Evolutionary conservation across 1,140 invertebrate species (phyloP), one percentile per base, ranked within the genome.

Genomic region (Sipha flava): DNA sequence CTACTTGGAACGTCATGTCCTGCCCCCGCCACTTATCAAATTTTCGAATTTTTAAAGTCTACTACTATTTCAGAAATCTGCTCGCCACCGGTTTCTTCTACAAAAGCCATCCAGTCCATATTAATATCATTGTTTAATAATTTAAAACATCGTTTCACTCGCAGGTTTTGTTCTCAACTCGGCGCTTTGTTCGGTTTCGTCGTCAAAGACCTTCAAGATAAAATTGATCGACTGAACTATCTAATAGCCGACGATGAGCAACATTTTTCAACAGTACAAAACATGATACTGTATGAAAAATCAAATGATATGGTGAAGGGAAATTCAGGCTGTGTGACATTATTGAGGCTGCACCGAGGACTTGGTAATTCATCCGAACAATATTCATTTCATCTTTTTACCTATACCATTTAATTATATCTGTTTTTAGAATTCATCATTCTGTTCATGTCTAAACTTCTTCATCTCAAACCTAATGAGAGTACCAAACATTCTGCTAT

Each of bases 121-220:
- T 79, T 18, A 40, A 16, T 52, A 47, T 81, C 16, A 66, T 66
- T 62, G 16, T n/a, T n/a, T n/a, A n/a, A n/a, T 57, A 31, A 49
- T 6, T 5, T 16, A 6, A 4, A 5, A 6, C 12, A 54, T 7
- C 26, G 31, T 62, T 64, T 45, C 7, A 52, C 23, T 16, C 14
- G 70, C 85, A 97, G 95, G 86, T 97, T 98, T 87, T 94, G 97
- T 84, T 90, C 91, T 81, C 85, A 96, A 23, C 91, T 97, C 86
- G 96, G 96, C 9, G 90, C 90, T 82, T 90, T 98, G 2, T 98
- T 98, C 86, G 90, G 91, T 23, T 98, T 98, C 86, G 95, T 98
- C 10, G 94, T 93, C 59, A 92, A 90, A 62, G 96, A 98, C 87
- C 89, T 98, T 9, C 91, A 92, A 80, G 89, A 88, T 81, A 98